Evolutionary conservation across 1,140 invertebrate genomes (phyloP), one percentile per base, ranked within the genome.

Genomic region (Leptopilina boulardi): DNA sequence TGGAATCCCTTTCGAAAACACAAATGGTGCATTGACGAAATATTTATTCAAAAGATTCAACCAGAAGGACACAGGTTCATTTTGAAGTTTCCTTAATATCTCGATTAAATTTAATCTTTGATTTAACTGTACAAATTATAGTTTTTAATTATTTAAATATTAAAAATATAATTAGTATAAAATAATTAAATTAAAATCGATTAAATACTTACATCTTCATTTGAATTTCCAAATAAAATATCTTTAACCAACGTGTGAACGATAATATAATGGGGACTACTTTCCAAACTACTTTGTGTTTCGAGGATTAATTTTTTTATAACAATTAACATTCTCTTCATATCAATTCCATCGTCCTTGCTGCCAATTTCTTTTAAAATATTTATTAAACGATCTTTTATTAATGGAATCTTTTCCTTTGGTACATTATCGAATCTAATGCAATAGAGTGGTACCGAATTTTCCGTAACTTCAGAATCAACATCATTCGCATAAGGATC

Each of bases 401-500:
- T 92, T 3, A 89, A 77, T 26, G 92, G 86, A 56, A 97, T 86
- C 88, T 96, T 96, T 10, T 91, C 84, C 4, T 93, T 89, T 0
- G 96, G 95, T 11, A 98, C 96, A 87, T 96, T 96, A 83, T 95
- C 92, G 80, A 98, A 95, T 51, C 92, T 91, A 10, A 98, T 91
- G 83, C 94, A 95, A 51, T 96, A 90, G 18, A 94, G 86, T 2
- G 94, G 92, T 74, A 93, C 93, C 4, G 94, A 93, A 88, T 97
- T 97, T 87, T 97, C 95, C 41, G 92, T 92, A 44, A 95, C 86
- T 59, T 91, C 93, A 84, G 94, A 95, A 5, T 88, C 90, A 15
- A 97, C 95, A 85, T 94, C 93, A 85, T 95, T 96, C 54, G 96
- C 96, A 82, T 94, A 94, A 0, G 97, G 96, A 85, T 98, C 95